These are phyloP conservation scores for Ophioninae sp. DNA, from an alignment of 2,888 invertebrate species.

Conservation along the genomic window DNA sequence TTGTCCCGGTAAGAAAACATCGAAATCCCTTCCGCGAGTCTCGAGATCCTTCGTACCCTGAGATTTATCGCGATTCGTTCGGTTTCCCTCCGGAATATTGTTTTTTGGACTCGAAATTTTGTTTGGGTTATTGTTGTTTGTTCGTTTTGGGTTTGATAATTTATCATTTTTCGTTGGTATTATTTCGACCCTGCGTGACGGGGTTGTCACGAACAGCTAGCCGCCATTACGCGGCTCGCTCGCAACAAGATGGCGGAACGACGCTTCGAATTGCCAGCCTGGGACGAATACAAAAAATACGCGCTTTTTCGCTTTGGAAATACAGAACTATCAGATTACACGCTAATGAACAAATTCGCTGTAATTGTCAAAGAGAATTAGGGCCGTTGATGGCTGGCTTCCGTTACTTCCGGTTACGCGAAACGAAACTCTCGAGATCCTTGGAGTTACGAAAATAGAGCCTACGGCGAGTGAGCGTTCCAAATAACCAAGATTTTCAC, in stretches of 20 bases:
- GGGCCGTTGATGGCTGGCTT: not conserved
- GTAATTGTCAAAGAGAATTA: not conserved
- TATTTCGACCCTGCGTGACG: constrained; percentile 32
- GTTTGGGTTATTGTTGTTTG: too few relatives aligned
- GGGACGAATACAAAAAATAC: not conserved
- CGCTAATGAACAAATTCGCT: too few relatives aligned
- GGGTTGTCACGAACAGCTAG: constrained; percentile 39
- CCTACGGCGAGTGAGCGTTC: constrained; percentile 10
- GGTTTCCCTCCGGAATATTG: too few relatives aligned
- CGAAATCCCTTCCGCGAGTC: constrained; percentile 48
- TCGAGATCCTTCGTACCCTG: constrained; percentile 13
- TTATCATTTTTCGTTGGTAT: not conserved
- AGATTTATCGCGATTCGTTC: constrained; percentile 39
- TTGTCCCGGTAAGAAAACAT: constrained; percentile 37
- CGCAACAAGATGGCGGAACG: constrained; percentile 9
- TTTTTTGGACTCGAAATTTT: too few relatives aligned
- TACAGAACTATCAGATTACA: too few relatives aligned
- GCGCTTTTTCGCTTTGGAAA: too few relatives aligned
- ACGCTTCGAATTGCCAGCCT: not conserved
- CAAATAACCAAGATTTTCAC: constrained; percentile 6
- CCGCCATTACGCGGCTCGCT: constrained; percentile 34
- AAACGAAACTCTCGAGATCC: constrained; percentile 31
- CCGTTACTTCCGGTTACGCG: constrained; percentile 41
- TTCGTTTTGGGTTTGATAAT: too few relatives aligned
- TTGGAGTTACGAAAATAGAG: constrained; percentile 27